A percentile compares a stretch with the other conserved stretches of the same genome.
Conservation (phyloP, 2,888 invertebrate genomes). For the Athripsodes cinereus region DNA sequence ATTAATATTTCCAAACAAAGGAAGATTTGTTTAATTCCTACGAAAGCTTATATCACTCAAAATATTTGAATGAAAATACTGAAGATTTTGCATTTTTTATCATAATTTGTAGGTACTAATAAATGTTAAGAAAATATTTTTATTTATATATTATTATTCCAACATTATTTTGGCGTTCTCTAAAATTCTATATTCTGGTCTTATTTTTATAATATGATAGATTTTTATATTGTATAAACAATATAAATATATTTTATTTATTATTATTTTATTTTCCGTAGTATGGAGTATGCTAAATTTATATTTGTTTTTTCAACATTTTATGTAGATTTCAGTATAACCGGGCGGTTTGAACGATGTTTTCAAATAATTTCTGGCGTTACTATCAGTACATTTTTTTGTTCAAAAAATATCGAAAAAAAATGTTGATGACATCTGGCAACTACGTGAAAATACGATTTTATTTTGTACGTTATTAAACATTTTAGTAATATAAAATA, state of each 20-base stretch:
- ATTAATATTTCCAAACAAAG: no score
- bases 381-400: slow-evolving; percentile 17
- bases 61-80: no score
- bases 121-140: not conserved
- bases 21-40: no score
- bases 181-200: slow-evolving; percentile 26
- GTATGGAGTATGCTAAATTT: slow-evolving; percentile 18
- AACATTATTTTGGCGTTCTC: slow-evolving; percentile 26
- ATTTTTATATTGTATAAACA: not conserved
- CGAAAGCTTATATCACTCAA: no score
- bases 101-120: not conserved
- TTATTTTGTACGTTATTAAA: not conserved
- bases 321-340: slow-evolving; percentile 1
- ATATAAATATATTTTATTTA: no score
- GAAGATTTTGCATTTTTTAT: no score
- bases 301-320: slow-evolving; percentile 10
- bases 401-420: slow-evolving; percentile 10
- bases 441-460: slow-evolving; percentile 24
- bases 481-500: not conserved
- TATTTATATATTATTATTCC: slow-evolving; percentile 26
- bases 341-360: not conserved
- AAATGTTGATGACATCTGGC: slow-evolving; percentile 27
- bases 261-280: slow-evolving; percentile 11
- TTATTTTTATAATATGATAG: slow-evolving; percentile 19
- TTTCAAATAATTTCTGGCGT: not conserved